Conservation (phyloP, 1,140 invertebrate genomes). For the Acromyrmex echinatior region DNA sequence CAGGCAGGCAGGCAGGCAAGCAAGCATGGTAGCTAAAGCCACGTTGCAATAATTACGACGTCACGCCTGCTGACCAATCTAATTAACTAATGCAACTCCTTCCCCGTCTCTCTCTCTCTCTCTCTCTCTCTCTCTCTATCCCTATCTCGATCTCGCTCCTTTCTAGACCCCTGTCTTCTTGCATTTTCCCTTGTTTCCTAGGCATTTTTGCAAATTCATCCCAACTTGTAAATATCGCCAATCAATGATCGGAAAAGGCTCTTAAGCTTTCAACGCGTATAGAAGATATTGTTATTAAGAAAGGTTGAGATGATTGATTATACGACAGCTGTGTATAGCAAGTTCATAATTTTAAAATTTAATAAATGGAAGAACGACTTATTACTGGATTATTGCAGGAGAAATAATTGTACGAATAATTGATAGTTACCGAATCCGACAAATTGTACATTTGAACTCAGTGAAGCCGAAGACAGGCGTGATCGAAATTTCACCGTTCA, state of each 20-base stretch:
- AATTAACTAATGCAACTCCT: conserved; percentile 83
- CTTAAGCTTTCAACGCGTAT: conserved; percentile 17
- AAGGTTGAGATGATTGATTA: conserved; percentile 24
- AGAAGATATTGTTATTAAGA: conserved; percentile 23
- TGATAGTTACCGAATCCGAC: neutral
- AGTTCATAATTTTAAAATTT: conserved; percentile 40
- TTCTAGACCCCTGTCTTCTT: neutral
- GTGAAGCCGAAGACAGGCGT: neutral
- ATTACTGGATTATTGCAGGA: neutral
- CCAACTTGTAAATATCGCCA: conserved; percentile 45
- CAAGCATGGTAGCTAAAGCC: conserved; percentile 67
- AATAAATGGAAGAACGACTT: conserved; percentile 26
- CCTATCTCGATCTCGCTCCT: neutral
- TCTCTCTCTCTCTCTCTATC: neutral
- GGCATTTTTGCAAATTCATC: conserved; percentile 45
- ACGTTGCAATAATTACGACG: conserved; percentile 85
- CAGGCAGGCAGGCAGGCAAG: conserved; percentile 63
- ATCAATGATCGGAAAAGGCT: conserved; percentile 24
- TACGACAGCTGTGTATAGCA: neutral
- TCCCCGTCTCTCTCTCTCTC: conserved; percentile 4
- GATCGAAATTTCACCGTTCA: neutral
- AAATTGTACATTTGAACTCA: neutral
- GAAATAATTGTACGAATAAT: neutral
- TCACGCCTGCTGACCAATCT: conserved; percentile 84
- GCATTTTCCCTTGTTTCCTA: conserved; percentile 12